A percentile compares a stretch with the other conserved stretches of the same genome.
phyloP scores from a whole-genome alignment of 2,113 vertebrate genomes.

The Silurus asotus region DNA sequence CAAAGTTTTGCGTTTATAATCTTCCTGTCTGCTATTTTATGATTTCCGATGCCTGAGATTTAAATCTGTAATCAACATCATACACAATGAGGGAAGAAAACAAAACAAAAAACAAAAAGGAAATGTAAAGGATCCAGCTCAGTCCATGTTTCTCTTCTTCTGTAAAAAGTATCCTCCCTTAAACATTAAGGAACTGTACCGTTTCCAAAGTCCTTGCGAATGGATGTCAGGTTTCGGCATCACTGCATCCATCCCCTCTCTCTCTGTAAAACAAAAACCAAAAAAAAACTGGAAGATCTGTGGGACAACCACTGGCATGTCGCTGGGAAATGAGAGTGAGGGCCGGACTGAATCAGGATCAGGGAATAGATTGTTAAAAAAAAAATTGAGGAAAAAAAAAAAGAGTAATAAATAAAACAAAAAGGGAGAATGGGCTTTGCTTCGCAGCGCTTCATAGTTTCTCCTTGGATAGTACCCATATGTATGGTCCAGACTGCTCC shows the following conservation, averaged over 20 bases:
- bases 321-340: slow-evolving; percentile 47
- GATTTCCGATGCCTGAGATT: slow-evolving; percentile 64
- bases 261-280: slow-evolving; percentile 58
- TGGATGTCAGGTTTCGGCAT: slow-evolving; percentile 76
- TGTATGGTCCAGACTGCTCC: slow-evolving; percentile 92
- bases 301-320: slow-evolving; percentile 65
- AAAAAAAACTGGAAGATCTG: slow-evolving; percentile 49
- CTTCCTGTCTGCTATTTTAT: slow-evolving; percentile 74
- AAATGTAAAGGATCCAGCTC: slow-evolving; percentile 56
- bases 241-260: slow-evolving; percentile 49
- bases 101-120: slow-evolving; percentile 53
- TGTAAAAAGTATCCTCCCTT: slow-evolving; percentile 84
- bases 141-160: slow-evolving; percentile 70
- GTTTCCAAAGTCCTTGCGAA: slow-evolving; percentile 75
- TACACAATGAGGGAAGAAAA: slow-evolving; percentile 57
- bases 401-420: slow-evolving; percentile 49
- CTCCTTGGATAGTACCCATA: slow-evolving; percentile 97
- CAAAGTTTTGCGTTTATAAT: slow-evolving; percentile 80
- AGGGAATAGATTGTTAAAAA: slow-evolving; percentile 48
- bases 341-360: slow-evolving; percentile 11
- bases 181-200: slow-evolving; percentile 95
- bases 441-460: slow-evolving; percentile 83
- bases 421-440: slow-evolving; percentile 14
- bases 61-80: slow-evolving; percentile 37
- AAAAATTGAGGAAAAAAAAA: slow-evolving; percentile 54